phyloP scores from a whole-genome alignment of 2,113 vertebrate genomes.

The Lamprotornis superbus region DNA sequence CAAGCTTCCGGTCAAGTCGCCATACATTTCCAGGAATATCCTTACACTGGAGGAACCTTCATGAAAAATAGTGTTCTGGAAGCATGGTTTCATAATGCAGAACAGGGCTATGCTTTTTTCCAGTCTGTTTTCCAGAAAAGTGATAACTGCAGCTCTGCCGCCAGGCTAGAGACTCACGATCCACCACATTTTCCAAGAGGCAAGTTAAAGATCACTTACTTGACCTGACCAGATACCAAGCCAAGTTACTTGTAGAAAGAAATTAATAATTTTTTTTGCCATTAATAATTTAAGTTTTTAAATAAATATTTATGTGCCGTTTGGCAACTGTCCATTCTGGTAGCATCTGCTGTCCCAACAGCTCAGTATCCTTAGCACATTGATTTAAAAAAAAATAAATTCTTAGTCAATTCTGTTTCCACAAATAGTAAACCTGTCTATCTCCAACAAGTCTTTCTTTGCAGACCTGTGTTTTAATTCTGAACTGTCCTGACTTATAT shows the following conservation, averaged over 20 bases:
- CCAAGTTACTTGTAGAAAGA: constrained; percentile 61
- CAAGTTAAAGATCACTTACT: constrained; percentile 35
- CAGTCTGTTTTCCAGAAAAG: constrained; percentile 19
- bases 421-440: constrained; percentile 97
- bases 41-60: constrained; percentile 24
- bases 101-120: not conserved
- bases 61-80: constrained; percentile 35
- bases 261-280: constrained; percentile 67
- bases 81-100: not conserved
- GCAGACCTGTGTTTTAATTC: constrained; percentile 83
- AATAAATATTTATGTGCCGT: constrained; percentile 84
- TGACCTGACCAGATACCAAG: constrained; percentile 52
- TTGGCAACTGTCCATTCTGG: constrained; percentile 63
- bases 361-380: constrained; percentile 57
- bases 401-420: constrained; percentile 93
- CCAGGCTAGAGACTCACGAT: not conserved
- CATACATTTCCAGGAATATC: constrained; percentile 48
- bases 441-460: constrained; percentile 92
- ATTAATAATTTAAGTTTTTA: constrained; percentile 85
- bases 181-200: constrained; percentile 26
- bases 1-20: not conserved
- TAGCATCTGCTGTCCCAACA: constrained; percentile 41
- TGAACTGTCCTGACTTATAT: constrained; percentile 70
- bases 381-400: not conserved
- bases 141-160: not conserved